Evolutionary conservation across 2,888 invertebrate species (phyloP).

Genomic region (Saturnia pavonia): DNA sequence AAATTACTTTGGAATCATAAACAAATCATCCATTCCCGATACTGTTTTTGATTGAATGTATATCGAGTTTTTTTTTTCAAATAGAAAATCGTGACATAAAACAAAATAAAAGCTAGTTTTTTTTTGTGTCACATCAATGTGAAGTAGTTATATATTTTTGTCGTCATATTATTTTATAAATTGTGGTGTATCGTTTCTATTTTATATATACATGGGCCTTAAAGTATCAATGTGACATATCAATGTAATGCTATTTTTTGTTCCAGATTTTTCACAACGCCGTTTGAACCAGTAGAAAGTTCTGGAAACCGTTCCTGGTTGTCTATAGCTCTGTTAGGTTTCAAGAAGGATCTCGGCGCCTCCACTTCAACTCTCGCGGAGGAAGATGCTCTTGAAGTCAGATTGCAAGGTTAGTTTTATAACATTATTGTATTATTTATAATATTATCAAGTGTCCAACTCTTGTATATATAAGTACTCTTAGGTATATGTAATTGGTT

Average conservation of each 20-base stretch:
- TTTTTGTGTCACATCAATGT: no score
- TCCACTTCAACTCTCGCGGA: constrained; percentile 82
- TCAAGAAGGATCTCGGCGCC: constrained; percentile 83
- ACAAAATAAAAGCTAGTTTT: no score
- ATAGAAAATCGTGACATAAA: no score
- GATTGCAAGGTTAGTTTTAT: constrained; percentile 55
- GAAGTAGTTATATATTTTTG: no score
- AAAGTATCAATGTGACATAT: background rate
- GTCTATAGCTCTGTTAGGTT: constrained; percentile 84
- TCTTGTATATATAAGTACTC: background rate
- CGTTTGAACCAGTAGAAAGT: constrained; percentile 72
- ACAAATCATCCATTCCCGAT: no score
- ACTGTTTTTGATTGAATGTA: no score
- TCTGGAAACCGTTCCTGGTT: constrained; percentile 82
- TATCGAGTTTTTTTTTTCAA: no score
- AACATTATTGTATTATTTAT: background rate
- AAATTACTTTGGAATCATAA: no score
- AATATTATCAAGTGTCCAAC: background rate
- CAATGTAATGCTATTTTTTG: constrained; percentile 13
- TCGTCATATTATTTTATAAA: no score
- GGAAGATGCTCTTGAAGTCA: constrained; percentile 76
- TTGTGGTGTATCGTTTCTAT: no score
- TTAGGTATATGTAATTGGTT: no score
- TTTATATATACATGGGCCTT: no score
- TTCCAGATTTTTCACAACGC: constrained; percentile 75